phyloP scores from a whole-genome alignment of 1,140 invertebrate genomes.

The Dendrolimus punctatus region DNA sequence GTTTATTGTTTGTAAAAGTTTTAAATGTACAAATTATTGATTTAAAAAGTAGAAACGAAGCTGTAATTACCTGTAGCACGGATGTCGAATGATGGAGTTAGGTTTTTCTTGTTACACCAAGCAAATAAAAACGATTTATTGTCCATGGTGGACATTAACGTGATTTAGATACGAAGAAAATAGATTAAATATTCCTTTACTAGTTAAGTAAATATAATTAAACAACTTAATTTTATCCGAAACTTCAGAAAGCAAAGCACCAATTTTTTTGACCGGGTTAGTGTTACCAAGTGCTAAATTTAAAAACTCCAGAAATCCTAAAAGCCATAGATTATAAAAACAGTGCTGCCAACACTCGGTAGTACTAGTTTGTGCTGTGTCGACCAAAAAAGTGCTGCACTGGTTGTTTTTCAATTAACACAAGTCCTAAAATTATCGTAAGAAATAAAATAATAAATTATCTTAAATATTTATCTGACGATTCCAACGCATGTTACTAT shows the following conservation, averaged over 20 bases:
- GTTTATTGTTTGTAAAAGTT: no score
- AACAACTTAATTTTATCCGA: no score
- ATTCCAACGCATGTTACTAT: no score
- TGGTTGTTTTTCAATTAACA: no score
- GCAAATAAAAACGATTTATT: constrained; percentile 91
- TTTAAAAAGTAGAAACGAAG: background rate
- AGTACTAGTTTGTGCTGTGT: no score
- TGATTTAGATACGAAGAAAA: constrained; percentile 1
- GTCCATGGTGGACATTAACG: constrained; percentile 58
- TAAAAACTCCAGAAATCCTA: no score
- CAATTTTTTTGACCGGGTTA: background rate
- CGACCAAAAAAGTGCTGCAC: no score
- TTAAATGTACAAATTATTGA: background rate
- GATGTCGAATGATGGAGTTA: constrained; percentile 86
- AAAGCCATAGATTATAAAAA: no score
- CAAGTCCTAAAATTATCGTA: no score
- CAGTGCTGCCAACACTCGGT: no score
- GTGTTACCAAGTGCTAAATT: background rate
- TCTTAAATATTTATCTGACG: no score
- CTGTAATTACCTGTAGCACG: constrained; percentile 79
- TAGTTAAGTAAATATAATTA: constrained; percentile 10
- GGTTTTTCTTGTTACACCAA: constrained; percentile 87
- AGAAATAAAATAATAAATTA: no score
- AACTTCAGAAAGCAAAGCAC: background rate
- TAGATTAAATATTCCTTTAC: constrained; percentile 29